Percentiles rank a stretch among this genome's conserved stretches.
Conservation (phyloP, 92 coral and sea anemone species). For the Hydrozoanthus gracilis region DNA sequence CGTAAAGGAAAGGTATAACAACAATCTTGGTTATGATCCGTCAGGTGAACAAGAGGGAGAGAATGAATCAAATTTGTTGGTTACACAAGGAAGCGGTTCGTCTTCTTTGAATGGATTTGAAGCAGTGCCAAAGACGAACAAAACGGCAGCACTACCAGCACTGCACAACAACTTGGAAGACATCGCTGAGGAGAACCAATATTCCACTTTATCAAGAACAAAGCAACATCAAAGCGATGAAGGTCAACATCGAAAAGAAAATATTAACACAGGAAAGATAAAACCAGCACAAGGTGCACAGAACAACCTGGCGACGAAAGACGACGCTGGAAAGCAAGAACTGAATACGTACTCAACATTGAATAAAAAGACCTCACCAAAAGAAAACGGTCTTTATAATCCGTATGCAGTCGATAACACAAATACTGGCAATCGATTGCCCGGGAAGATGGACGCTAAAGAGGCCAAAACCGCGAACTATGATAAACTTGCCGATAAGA, state of each 20-base stretch:
- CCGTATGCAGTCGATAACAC: constrained; percentile 14
- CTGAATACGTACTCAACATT: constrained; percentile 23
- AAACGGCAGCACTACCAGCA: too few relatives aligned
- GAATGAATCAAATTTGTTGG: constrained; percentile 15
- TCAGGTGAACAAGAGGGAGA: constrained; percentile 6
- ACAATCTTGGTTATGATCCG: background rate
- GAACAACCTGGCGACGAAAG: background rate
- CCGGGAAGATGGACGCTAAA: constrained; percentile 16
- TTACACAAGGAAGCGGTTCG: background rate
- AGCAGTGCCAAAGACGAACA: background rate
- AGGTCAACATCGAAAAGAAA: background rate
- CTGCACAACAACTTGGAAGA: constrained; percentile 5
- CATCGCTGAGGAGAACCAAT: background rate
- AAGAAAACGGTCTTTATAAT: constrained; percentile 30
- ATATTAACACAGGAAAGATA: background rate
- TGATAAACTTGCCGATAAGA: constrained; percentile 24
- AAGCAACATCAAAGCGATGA: constrained; percentile 18
- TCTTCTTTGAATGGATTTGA: background rate
- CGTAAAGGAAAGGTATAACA: background rate
- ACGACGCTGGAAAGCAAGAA: background rate
- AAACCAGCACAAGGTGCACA: background rate
- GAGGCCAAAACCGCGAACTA: constrained; percentile 18
- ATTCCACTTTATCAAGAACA: constrained; percentile 31
- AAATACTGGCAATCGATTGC: background rate
- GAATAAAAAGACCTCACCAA: constrained; percentile 5